Conservation (phyloP, 2,888 invertebrate genomes). For the Epinotia nisella region DNA sequence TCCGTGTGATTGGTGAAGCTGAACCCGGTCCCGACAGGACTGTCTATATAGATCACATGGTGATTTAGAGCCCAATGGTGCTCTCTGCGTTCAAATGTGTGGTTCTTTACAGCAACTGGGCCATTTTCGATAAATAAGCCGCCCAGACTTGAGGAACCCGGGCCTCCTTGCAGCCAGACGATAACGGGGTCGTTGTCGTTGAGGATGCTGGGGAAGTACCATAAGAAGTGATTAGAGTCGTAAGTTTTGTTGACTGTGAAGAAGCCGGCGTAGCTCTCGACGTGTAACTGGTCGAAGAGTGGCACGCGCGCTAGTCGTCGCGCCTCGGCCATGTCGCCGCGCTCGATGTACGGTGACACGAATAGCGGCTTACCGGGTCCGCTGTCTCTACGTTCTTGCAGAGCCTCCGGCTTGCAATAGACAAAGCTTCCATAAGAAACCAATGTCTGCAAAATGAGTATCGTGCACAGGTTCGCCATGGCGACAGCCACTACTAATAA, state of each 20-base stretch:
- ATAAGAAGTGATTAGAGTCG: constrained; percentile 94
- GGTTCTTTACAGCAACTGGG: constrained; percentile 79
- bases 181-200: constrained; percentile 87
- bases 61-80: constrained; percentile 92
- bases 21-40: constrained; percentile 96
- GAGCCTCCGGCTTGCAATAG: not conserved
- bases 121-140: constrained; percentile 94
- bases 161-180: constrained; percentile 94
- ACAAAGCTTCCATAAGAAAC: not conserved
- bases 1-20: constrained; percentile 91
- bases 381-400: constrained; percentile 56
- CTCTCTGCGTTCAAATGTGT: constrained; percentile 84
- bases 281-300: constrained; percentile 84
- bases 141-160: constrained; percentile 91
- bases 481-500: not conserved
- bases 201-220: constrained; percentile 94
- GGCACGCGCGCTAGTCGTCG: constrained; percentile 82
- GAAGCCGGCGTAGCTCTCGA: constrained; percentile 90
- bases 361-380: constrained; percentile 87
- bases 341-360: constrained; percentile 89
- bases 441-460: not conserved
- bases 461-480: not conserved
- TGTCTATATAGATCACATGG: constrained; percentile 94
- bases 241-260: constrained; percentile 91
- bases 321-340: constrained; percentile 88